Conservation (phyloP, 2,888 invertebrate species). For the Erebia palarica region DNA sequence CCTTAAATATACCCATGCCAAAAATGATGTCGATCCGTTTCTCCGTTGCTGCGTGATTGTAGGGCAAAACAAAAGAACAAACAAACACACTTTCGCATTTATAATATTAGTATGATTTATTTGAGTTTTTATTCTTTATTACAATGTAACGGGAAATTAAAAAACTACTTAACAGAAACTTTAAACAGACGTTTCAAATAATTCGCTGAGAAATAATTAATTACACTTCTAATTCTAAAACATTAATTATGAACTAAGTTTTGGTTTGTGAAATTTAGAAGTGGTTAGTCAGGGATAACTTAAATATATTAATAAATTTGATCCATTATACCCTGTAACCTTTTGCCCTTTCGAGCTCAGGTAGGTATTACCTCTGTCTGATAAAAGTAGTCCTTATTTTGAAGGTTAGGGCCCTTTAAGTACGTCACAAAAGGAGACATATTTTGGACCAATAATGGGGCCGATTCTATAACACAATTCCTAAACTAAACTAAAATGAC, state of each 20-base stretch:
- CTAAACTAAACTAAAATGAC: too few species aligned
- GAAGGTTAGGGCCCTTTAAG: too few species aligned
- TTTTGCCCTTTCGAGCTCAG: background rate
- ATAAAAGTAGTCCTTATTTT: too few species aligned
- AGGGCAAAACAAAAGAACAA: too few species aligned
- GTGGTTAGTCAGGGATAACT: constrained; percentile 1
- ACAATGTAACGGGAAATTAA: background rate
- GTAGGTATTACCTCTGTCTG: background rate
- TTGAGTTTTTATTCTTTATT: background rate
- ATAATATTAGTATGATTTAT: background rate
- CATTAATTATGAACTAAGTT: constrained; percentile 19
- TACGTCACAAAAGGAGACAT: too few species aligned
- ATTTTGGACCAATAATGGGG: too few species aligned
- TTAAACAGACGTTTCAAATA: constrained; percentile 19
- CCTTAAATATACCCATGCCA: too few species aligned
- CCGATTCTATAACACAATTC: too few species aligned
- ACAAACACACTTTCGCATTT: too few species aligned
- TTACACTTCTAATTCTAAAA: constrained; percentile 17
- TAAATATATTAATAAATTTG: background rate
- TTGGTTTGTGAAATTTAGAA: constrained; percentile 5
- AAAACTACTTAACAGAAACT: constrained; percentile 17
- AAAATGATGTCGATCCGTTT: too few species aligned
- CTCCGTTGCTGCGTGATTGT: too few species aligned
- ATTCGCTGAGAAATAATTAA: constrained; percentile 12
- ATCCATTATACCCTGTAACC: background rate